Conservation (phyloP, 2,888 invertebrate species). For the Rotaria socialis region DNA sequence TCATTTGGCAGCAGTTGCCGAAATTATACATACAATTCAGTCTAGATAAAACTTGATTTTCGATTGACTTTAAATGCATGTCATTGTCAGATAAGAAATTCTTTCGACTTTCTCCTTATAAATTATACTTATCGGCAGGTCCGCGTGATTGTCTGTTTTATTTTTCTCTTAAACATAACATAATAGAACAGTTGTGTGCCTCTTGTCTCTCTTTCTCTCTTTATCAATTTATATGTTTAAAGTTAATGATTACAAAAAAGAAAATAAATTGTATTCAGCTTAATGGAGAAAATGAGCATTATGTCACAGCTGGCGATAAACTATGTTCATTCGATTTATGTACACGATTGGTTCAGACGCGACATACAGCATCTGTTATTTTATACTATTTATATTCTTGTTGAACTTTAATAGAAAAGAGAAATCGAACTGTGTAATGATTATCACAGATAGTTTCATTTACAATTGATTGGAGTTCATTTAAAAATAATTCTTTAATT, state of each 20-base stretch:
- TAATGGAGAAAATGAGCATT: background rate
- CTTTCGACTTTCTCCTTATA: background rate
- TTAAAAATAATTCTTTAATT: background rate
- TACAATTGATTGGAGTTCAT: background rate
- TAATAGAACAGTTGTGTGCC: background rate
- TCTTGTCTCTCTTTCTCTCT: background rate
- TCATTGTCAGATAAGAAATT: conserved; percentile 18
- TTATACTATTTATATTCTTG: background rate
- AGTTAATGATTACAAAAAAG: background rate
- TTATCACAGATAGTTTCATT: background rate
- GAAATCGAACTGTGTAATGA: background rate
- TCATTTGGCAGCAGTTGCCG: conserved; percentile 15
- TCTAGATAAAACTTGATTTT: background rate
- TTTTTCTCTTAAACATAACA: background rate
- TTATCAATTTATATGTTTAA: background rate
- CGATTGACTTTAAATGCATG: background rate
- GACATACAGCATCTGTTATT: background rate
- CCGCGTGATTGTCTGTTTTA: background rate
- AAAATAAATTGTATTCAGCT: background rate
- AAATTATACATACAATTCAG: background rate
- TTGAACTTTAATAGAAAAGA: background rate
- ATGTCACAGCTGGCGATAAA: background rate
- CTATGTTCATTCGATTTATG: background rate
- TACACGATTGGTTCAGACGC: background rate
- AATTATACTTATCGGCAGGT: background rate